Conservation (phyloP, 2,888 invertebrate species). For the Eulithis prunata region DNA sequence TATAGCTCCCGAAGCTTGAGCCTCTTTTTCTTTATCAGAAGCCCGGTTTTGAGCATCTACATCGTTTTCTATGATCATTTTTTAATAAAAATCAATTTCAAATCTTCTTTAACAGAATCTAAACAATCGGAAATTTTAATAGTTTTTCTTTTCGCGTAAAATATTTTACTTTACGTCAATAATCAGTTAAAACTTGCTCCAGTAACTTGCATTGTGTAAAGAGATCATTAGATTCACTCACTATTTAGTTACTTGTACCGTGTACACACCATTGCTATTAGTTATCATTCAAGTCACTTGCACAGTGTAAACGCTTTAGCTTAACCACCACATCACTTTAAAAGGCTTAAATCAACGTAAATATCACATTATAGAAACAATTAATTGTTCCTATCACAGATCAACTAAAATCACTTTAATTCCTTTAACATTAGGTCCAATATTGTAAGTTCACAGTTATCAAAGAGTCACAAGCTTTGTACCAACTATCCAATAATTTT, state of each 20-base stretch:
- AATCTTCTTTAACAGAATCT: background rate
- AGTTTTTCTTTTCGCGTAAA: too few relatives aligned
- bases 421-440: background rate
- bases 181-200: too few relatives aligned
- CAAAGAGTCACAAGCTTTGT: too few relatives aligned
- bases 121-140: too few relatives aligned
- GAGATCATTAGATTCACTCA: too few relatives aligned
- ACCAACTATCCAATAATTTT: too few relatives aligned
- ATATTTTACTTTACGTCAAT: too few relatives aligned
- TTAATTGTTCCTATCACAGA: too few relatives aligned
- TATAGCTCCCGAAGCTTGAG: slow-evolving; percentile 5
- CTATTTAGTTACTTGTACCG: too few relatives aligned
- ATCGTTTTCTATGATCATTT: slow-evolving; percentile 17
- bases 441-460: background rate
- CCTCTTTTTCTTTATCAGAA: slow-evolving; percentile 17
- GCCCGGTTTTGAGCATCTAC: slow-evolving; percentile 13
- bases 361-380: too few relatives aligned
- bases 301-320: background rate
- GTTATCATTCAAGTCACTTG: background rate
- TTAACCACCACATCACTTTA: background rate
- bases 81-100: background rate
- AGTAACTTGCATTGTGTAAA: too few relatives aligned
- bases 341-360: background rate
- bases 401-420: background rate
- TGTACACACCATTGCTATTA: too few relatives aligned